Percentiles rank a stretch among this genome's conserved stretches.
These are phyloP conservation scores for Melolontha melolontha DNA, from an alignment of 2,888 invertebrate species.

Conservation along the genomic window DNA sequence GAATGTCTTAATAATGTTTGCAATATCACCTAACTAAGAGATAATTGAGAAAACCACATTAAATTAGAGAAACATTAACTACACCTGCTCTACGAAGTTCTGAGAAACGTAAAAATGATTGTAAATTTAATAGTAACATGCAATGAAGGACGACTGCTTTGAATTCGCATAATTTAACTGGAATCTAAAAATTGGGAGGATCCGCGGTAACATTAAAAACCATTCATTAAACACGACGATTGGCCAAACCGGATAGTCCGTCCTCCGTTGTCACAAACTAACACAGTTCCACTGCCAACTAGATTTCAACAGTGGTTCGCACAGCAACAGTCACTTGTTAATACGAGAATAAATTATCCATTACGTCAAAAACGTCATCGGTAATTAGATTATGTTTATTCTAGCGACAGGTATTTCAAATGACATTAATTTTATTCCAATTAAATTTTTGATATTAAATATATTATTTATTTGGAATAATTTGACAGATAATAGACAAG, in stretches of 20 bases:
- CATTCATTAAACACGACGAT: constrained; percentile 26
- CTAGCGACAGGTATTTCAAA: constrained; percentile 19
- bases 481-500: constrained; percentile 2
- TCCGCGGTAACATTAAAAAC: constrained; percentile 27
- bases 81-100: too few species aligned
- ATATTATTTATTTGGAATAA: constrained; percentile 9
- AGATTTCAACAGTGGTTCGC: constrained; percentile 14
- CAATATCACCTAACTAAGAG: too few species aligned
- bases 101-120: too few species aligned
- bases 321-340: constrained; percentile 22
- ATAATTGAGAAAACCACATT: too few species aligned
- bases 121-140: neutral
- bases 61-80: too few species aligned
- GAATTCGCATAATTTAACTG: constrained; percentile 1
- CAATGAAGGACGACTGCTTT: neutral
- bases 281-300: constrained; percentile 25
- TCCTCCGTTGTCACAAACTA: constrained; percentile 29
- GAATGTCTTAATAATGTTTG: too few species aligned
- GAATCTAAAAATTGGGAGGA: constrained; percentile 27
- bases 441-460: constrained; percentile 3
- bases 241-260: constrained; percentile 25
- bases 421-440: constrained; percentile 13
- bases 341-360: constrained; percentile 24
- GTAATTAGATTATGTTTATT: constrained; percentile 24
- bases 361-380: constrained; percentile 29